Evolutionary conservation across 2,113 vertebrate species (phyloP), one percentile per base, ranked within the genome.

Genomic region (Heterotis niloticus): DNA sequence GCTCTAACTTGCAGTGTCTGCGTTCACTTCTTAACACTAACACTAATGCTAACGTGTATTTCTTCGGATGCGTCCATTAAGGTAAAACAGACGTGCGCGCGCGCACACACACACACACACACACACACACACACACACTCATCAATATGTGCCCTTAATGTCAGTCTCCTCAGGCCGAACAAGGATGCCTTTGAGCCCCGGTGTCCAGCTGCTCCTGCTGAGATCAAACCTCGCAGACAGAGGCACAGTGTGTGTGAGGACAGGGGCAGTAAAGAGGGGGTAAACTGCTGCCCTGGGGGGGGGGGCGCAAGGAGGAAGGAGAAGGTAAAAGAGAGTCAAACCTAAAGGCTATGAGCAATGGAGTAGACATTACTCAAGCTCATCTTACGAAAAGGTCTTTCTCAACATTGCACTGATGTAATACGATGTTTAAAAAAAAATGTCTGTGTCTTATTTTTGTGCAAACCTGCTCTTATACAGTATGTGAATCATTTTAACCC

Each of bases 151-250:
- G 23, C 85, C 88, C 87, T 88, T 87, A 89, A 87, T 86, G 88
- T 86, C 87, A 86, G 84, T 83, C 90, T 89, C 89, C 90, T 90
- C 84, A 79, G 79, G 83, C 80, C 83, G 83, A 90, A 93, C 92
- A 93, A 93, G 87, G 92, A 86, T 83, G 86, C 82, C 89, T 91
- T 93, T 93, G 85, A 93, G 87, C 16, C 52, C 70, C 79, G 79
- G 80, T 77, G 87, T 89, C 89, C 92, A 93, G 92, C 92, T 93
- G 92, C 92, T 91, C 87, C 12, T 83, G 83, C 81, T 87, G 76
- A 76, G 88, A 90, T 88, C 87, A 86, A 89, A 72, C 52, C 79
- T 82, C 80, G 78, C 81, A 87, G 83, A 93, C 91, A 92, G 90
- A 90, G 83, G 79, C 83, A 84, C 86, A 91, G 88, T 91, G 90